Percentiles rank a stretch among this genome's conserved stretches.
Evolutionary conservation across 92 coral and sea anemone species (phyloP).

Genomic region (Siderastrea radians): DNA sequence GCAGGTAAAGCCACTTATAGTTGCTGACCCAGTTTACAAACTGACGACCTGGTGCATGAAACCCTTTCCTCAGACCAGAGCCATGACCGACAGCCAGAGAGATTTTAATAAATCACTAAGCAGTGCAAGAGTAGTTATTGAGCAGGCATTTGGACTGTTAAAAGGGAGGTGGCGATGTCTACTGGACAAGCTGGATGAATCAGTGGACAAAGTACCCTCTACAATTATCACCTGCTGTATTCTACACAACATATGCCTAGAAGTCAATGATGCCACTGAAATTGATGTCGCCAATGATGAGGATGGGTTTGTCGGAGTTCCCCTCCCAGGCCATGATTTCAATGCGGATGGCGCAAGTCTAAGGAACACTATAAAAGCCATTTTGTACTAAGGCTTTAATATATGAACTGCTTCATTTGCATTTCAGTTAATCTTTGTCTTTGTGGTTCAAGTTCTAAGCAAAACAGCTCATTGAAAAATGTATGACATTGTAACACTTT

Average conservation of each 20-base stretch:
- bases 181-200: slow-evolving; percentile 40
- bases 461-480: background rate
- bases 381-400: background rate
- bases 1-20: slow-evolving; percentile 41
- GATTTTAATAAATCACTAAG: slow-evolving; percentile 40
- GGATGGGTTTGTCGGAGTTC: slow-evolving; percentile 17
- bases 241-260: slow-evolving; percentile 22
- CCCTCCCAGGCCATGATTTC: slow-evolving; percentile 37
- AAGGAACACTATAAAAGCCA: slow-evolving; percentile 14
- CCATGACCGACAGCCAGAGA: slow-evolving; percentile 43
- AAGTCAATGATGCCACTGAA: slow-evolving; percentile 6
- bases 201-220: slow-evolving; percentile 40
- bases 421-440: background rate
- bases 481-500: too few relatives aligned
- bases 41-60: slow-evolving; percentile 65
- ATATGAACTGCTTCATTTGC: background rate
- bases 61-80: slow-evolving; percentile 39
- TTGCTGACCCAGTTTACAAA: slow-evolving; percentile 61
- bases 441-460: background rate
- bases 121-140: slow-evolving; percentile 46
- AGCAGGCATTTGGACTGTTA: slow-evolving; percentile 39
- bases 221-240: slow-evolving; percentile 37
- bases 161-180: slow-evolving; percentile 27
- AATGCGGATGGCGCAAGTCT: slow-evolving; percentile 41
- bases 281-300: slow-evolving; percentile 10